Conservation (phyloP, 2,888 invertebrate species). For the Gnatocerus cornutus region DNA sequence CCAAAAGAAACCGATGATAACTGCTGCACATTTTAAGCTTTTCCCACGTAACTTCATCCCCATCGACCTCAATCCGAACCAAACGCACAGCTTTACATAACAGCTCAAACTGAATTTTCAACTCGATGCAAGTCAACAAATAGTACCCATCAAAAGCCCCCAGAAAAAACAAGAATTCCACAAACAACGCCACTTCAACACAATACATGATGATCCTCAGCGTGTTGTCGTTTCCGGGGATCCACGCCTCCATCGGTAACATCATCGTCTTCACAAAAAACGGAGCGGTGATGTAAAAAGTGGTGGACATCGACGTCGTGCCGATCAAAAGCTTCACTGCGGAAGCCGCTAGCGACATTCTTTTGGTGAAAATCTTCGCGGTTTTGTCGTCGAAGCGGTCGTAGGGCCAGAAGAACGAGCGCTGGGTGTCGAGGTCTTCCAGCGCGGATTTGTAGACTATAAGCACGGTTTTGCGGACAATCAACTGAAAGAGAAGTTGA, state of each 20-base stretch:
- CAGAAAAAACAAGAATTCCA: background rate
- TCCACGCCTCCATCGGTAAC: background rate
- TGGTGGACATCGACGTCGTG: background rate
- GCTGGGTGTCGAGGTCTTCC: background rate
- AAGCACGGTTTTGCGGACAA: background rate
- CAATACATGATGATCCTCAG: background rate
- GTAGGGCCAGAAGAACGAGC: conserved; percentile 3
- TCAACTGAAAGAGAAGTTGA: background rate
- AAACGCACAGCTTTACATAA: background rate
- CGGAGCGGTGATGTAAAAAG: background rate
- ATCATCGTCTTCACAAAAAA: background rate
- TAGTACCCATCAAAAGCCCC: background rate
- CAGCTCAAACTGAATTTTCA: background rate
- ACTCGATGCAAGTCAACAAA: conserved; percentile 1
- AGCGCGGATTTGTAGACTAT: background rate
- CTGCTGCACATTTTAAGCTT: background rate
- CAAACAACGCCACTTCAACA: background rate
- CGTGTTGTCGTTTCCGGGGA: background rate
- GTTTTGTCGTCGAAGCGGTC: background rate
- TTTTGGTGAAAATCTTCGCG: background rate
- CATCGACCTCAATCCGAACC: background rate
- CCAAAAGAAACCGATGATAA: background rate
- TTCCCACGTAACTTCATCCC: background rate
- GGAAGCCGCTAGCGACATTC: background rate
- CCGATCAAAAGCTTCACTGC: background rate